phyloP scores from a whole-genome alignment of 2,113 vertebrate species.

The Motacilla tschutschensis region DNA sequence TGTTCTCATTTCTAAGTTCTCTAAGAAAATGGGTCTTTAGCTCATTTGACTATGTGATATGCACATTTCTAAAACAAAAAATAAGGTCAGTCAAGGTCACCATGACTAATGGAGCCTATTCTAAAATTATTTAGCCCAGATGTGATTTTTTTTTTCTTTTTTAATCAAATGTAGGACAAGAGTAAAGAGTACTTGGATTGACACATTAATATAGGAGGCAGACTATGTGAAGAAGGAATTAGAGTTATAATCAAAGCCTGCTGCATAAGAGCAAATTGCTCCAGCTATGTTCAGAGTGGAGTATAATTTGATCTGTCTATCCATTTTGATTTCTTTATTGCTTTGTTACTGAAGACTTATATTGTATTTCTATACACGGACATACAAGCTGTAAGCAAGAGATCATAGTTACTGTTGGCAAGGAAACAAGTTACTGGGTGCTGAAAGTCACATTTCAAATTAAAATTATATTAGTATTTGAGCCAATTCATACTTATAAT shows the following conservation, averaged over 20 bases:
- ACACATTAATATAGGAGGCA: constrained; percentile 32
- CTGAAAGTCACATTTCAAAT: neutral
- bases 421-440: neutral
- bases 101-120: neutral
- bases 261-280: neutral
- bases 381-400: neutral
- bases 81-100: constrained; percentile 23
- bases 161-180: constrained; percentile 57
- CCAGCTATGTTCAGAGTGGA: neutral
- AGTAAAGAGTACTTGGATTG: constrained; percentile 46
- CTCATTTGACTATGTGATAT: neutral
- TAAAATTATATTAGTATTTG: neutral
- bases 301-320: neutral
- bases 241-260: constrained; percentile 24
- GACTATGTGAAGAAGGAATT: neutral
- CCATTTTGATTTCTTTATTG: neutral
- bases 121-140: constrained; percentile 58
- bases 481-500: neutral
- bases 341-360: neutral
- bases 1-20: neutral
- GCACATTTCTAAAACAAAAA: constrained; percentile 34
- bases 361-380: neutral
- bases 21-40: constrained; percentile 20
- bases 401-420: neutral
- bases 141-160: neutral